Evolutionary conservation across 2,888 invertebrate genomes (phyloP), one percentile per base, ranked within the genome.

Genomic region (Harpagoxenus sublaevis): DNA sequence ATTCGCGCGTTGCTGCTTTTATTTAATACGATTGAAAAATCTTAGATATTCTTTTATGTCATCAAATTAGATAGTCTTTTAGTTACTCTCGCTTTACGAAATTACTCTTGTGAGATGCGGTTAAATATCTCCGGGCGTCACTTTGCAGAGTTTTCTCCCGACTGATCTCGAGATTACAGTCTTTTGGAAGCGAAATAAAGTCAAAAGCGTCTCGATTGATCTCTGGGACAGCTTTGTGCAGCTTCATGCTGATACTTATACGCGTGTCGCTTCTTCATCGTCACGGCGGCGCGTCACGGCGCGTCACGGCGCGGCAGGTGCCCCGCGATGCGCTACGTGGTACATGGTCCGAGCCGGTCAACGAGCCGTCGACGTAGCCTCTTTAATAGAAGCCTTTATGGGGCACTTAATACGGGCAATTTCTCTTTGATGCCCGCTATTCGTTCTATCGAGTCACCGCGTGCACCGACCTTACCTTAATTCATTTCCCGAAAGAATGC

Each of bases 321-420:
- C 82, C 83, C 68, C 87, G 78, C 88, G 91, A 91, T 87, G 89
- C 88, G 88, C 85, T 84, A 89, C 91, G 89, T 85, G 84, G 79
- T 90, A 78, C 87, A 89, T 87, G 84, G 63, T 62, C 79, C 71
- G 51, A 73, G 73, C 35, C 81, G 85, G 85, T 82, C 87, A 86
- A 89, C 87, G 85, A 89, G 89, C 89, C 85, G 86, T 89, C 89
- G 85, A 85, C 87, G 77, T 84, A 81, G 89, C 87, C 85, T 85
- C 84, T 87, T 92, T 93, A 93, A 93, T 93, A 91, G 92, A 91
- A 91, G 90, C 88, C 92, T 93, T 93, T 92, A 93, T 91, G 88
- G 83, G 89, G 90, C 91, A 91, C 90, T 92, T 91, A 90, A 89
- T 90, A 89, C 83, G 89, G 90, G 89, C 92, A 92, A 93, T 93